These are phyloP conservation scores for Coryphaenoides rupestris DNA, from an alignment of 2,113 vertebrate genomes.

Conservation along the genomic window DNA sequence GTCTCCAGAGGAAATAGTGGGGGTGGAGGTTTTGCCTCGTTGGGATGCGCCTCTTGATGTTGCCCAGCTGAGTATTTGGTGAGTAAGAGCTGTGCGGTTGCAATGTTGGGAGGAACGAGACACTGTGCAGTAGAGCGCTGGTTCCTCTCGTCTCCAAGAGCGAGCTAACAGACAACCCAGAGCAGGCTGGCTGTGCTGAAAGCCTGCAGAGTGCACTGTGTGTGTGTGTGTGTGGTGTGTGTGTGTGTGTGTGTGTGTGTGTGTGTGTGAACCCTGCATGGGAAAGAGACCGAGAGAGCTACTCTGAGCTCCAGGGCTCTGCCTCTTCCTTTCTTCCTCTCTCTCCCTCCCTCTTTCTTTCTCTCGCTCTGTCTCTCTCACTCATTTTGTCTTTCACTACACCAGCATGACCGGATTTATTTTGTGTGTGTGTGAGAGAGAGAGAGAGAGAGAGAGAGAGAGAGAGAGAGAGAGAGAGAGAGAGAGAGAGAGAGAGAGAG, in stretches of 20 bases:
- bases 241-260: too few species aligned
- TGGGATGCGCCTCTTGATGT: too few species aligned
- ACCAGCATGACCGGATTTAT: constrained; percentile 58
- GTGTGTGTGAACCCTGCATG: background rate
- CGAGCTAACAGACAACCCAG: constrained; percentile 15
- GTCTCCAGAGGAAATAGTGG: too few species aligned
- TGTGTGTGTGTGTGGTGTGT: too few species aligned
- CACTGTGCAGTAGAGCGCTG: background rate
- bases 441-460: constrained; percentile 6
- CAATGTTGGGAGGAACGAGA: too few species aligned
- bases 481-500: constrained; percentile 12
- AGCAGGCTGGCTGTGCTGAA: constrained; percentile 22
- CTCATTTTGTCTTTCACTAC: constrained; percentile 29
- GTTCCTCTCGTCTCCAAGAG: constrained; percentile 23
- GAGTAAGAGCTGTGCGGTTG: too few species aligned
- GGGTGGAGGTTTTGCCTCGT: too few species aligned
- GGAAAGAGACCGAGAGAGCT: constrained; percentile 45
- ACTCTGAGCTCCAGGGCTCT: constrained; percentile 24
- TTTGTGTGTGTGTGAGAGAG: constrained; percentile 14
- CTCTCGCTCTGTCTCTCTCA: constrained; percentile 18
- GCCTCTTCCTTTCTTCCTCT: constrained; percentile 10
- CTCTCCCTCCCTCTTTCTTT: background rate
- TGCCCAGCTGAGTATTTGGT: too few species aligned
- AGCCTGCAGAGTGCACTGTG: constrained; percentile 21
- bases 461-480: constrained; percentile 35